These are phyloP conservation scores for Synchiropus splendidus DNA, from an alignment of 2,113 vertebrate species.

Conservation along the genomic window DNA sequence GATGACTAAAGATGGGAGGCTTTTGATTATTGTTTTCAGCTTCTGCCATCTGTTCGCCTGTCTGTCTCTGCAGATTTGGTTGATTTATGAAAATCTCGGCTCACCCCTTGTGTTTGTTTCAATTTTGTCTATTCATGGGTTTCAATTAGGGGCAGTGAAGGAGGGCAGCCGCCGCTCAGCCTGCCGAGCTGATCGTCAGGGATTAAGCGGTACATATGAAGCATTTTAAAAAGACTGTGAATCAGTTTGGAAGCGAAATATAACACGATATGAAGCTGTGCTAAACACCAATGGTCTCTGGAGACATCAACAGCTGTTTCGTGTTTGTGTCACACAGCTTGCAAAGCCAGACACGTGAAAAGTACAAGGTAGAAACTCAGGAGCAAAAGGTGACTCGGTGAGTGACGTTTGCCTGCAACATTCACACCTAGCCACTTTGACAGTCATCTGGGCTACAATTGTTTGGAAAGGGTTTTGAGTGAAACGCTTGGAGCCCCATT, in stretches of 20 bases:
- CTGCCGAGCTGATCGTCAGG: too few species aligned
- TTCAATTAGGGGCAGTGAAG: constrained; percentile 54
- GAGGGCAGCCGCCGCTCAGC: constrained; percentile 30
- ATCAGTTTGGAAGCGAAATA: too few species aligned
- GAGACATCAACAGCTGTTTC: constrained; percentile 62
- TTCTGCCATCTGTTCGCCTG: constrained; percentile 61
- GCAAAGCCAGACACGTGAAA: constrained; percentile 18
- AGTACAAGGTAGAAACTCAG: constrained; percentile 7
- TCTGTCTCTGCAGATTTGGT: constrained; percentile 52
- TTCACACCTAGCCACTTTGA: constrained; percentile 7
- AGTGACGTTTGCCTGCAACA: constrained; percentile 22
- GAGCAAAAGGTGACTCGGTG: constrained; percentile 12
- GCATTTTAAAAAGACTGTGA: too few species aligned
- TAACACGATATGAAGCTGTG: too few species aligned
- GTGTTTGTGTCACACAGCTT: constrained; percentile 42
- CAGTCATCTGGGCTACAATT: constrained; percentile 13
- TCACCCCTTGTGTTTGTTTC: constrained; percentile 27
- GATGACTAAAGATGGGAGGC: constrained; percentile 38
- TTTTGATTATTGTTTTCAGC: constrained; percentile 26
- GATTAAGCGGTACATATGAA: too few species aligned
- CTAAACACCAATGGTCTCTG: constrained; percentile 36
- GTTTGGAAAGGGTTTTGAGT: constrained; percentile 6
- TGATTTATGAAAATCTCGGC: constrained; percentile 56
- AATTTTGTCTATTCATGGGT: constrained; percentile 47
- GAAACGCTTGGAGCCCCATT: constrained; percentile 22